Base-by-base conservation (phyloP, 2,113 vertebrate species). In the Leuciscus idus region DNA sequence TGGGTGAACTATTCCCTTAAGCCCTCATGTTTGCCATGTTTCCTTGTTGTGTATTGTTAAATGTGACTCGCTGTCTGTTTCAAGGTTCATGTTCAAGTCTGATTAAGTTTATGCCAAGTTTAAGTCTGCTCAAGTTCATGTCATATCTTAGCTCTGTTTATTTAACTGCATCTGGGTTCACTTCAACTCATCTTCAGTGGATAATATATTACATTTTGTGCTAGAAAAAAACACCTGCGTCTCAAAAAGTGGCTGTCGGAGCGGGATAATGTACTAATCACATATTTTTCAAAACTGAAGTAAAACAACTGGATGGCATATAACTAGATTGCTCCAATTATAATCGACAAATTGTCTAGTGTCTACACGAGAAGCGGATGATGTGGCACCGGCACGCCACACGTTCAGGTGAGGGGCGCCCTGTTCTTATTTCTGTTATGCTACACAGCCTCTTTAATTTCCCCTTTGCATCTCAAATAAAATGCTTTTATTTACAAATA, bases 301-400 rank as follows among this genome's bases (percentile, higher is more conserved):
- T 39, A 39, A 72, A 23, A 68, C 28, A 66, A 66, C 6, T 43
- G 33, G 1, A 39, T 23, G 68, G 9, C 33, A 72, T 72, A 23
- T 39, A 72, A 39, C 68, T 12, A 72, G 33, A 72, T 39, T 70
- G 19, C 66, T 70, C 19, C 66, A 70, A 39, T 70, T 72, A 72
- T 72, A 72, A 10, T 36, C 68, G 39, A 39, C 33, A 70, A 39
- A 70, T 19, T 11, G 59, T 61, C 59, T 68, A 55, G 55, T 21
- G 55, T 36, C 30, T 68, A 36, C 30, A 68, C 1, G 15, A 5
- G 13, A 64, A 64, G 62, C 12, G 26, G 26, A 64, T 68, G 30
- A 68, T 33, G 28, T 30, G 28, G 36, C 33, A 36, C 33, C 33
- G 33, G 17, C 15, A 33, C 17, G 64, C 19, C 64, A 33, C 6